Percentiles rank a stretch among this genome's conserved stretches.
Conservation (phyloP, 2,888 invertebrate species). For the Phortica magna region DNA sequence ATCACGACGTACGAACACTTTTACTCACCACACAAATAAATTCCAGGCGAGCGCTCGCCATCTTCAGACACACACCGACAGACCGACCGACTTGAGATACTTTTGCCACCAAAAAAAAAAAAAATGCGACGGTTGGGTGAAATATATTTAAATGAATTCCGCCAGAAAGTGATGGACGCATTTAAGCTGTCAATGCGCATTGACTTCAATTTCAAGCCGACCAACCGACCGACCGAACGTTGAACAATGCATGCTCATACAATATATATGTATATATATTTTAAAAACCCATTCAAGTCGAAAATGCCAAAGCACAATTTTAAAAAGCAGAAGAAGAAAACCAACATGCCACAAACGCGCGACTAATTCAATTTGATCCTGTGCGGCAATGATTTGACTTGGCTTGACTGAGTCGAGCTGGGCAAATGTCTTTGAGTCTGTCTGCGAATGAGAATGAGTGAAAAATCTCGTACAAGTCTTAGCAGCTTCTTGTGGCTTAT, state of each 20-base stretch:
- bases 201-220: constrained; percentile 55
- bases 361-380: constrained; percentile 7
- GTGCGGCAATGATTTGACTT: neutral
- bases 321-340: neutral
- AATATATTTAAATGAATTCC: constrained; percentile 74
- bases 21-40: constrained; percentile 51
- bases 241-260: constrained; percentile 12
- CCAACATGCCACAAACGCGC: neutral
- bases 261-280: neutral
- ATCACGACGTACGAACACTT: constrained; percentile 43
- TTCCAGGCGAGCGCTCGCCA: constrained; percentile 46
- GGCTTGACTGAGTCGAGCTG: neutral
- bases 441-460: neutral
- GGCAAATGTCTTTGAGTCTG: neutral
- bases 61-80: constrained; percentile 18
- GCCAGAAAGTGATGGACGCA: constrained; percentile 73
- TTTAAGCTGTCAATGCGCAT: constrained; percentile 76
- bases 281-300: constrained; percentile 11
- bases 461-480: neutral
- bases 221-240: no score
- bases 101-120: neutral
- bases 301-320: neutral
- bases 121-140: constrained; percentile 46
- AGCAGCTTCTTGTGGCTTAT: constrained; percentile 24
- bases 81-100: constrained; percentile 26